phyloP scores from a whole-genome alignment of 2,113 vertebrate genomes.

The Sylvicapra grimmia region DNA sequence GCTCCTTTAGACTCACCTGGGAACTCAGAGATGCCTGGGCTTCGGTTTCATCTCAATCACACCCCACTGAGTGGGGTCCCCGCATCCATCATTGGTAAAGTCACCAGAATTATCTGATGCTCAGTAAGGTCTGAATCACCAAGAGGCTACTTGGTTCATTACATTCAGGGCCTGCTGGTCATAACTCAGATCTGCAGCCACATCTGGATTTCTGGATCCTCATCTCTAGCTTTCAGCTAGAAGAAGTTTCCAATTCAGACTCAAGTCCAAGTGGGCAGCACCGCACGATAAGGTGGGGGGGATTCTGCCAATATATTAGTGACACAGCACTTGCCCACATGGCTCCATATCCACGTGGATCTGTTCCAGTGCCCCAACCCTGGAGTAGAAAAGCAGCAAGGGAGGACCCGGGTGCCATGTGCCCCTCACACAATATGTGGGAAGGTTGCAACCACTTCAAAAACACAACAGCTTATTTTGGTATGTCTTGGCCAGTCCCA shows the following conservation, averaged over 20 bases:
- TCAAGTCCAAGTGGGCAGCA: background rate
- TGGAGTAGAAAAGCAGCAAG: rapidly evolving
- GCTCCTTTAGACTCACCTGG: rapidly evolving
- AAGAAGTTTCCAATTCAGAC: background rate
- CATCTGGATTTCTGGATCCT: background rate
- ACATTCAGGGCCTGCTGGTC: no score
- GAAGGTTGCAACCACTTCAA: background rate
- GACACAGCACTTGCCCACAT: background rate
- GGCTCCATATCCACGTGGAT: background rate
- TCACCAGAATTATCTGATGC: rapidly evolving
- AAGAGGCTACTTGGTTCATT: rapidly evolving
- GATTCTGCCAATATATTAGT: background rate
- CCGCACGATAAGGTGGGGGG: rapidly evolving
- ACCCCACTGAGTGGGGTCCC: background rate
- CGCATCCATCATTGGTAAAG: background rate
- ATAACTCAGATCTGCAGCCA: rapidly evolving
- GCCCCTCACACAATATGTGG: background rate
- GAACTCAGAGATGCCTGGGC: rapidly evolving
- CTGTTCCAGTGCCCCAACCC: background rate
- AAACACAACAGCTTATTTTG: background rate
- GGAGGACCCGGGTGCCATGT: background rate
- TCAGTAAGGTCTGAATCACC: rapidly evolving
- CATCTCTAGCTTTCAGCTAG: background rate
- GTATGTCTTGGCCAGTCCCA: background rate
- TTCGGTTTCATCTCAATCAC: rapidly evolving